Evolutionary conservation across 1,140 invertebrate genomes (phyloP), one percentile per base, ranked within the genome.

Genomic region (Drosophila sucinea): DNA sequence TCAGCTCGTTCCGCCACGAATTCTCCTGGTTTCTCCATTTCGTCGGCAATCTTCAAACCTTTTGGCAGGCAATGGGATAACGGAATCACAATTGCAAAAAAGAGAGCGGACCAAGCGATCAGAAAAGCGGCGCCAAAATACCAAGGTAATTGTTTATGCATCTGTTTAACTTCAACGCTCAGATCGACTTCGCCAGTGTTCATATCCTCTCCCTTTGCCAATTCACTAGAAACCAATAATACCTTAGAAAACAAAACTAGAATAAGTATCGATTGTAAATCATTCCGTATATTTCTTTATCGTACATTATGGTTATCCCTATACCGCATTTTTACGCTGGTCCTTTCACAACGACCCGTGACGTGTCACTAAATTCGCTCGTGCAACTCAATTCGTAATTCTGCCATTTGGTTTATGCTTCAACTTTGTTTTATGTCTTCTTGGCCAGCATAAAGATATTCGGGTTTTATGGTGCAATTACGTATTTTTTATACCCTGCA

Each of bases 1-100:
- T 82, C 64, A 2, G 91, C 91, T 10, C 89, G 81, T 11, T 91
- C 83, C 4, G 86, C 85, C 58, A 92, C 90, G 58, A 90, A 91
- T 23, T 65, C 27, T 4, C 89, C 84, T 0, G 77, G 74, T 4
- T 80, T 72, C 1, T 27, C 63, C 1, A 44, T 6, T 60, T 91
- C 90, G 55, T 91, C 77, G 25, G 65, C 58, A 1, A 73, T 44
- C 10, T n/a, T 79, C 0, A 91, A 27, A 0, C 77, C 60, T 0
- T 30, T 57, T 5, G 90, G 90, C 54, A 91, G 30, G 4, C 67
- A 60, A 33, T 80, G 60, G 33, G 89, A 81, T 10, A 89, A 81
- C 29, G 86, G 87, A 17, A 77, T 60, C 0, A 91, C 90, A 5
- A 91, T 68, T 0, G 82, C 67, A 10, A 75, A 73, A 60, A 91